Evolutionary conservation across 2,113 vertebrate species (phyloP), one percentile per base, ranked within the genome.

Genomic region (Alaudala cheleensis): DNA sequence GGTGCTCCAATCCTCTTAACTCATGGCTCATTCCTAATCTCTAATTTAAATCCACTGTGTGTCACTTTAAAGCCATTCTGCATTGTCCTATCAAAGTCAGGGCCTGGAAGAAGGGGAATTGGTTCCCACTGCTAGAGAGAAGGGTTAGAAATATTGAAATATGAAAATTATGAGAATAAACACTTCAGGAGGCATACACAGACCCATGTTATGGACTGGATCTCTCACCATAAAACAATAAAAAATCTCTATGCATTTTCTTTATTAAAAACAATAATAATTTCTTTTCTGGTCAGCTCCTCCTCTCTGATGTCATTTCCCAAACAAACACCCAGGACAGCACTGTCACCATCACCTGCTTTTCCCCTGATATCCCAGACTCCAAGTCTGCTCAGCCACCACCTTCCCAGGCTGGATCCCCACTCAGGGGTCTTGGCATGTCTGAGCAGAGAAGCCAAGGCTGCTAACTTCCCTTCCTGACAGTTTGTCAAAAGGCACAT

Each of bases 401-500:
- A 66, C 76, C n/a, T 76, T 88, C 37, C 71, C 54, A 47, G 4
- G 4, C 49, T 42, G 14, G 19, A 17, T 40, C 86, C 58, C 86
- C 53, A 10, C 71, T 91, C 74, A 40, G 76, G 77, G 20, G 12
- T 79, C 62, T 34, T 69, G 88, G 70, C 78, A 53, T 22, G 26
- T 73, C 80, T 92, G 79, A 90, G 64, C 82, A 81, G 65, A 82
- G 94, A 90, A 91, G 71, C 54, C 94, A 95, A 91, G n/a, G 81
- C 93, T 94, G 80, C 67, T 94, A 92, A 94, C 95, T 86, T 84
- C 92, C 72, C 40, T 53, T 92, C 84, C 60, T 90, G 86, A 96
- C 82, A 93, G 88, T 96, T 94, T 97, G 95, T 97, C 93, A 96
- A 93, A 98, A 96, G 58, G 74, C 81, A 95, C 89, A 97, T 98